Evolutionary conservation across 2,797 vertebrate species (phyloP).

Genomic region (Sphenopsis melanotis): DNA sequence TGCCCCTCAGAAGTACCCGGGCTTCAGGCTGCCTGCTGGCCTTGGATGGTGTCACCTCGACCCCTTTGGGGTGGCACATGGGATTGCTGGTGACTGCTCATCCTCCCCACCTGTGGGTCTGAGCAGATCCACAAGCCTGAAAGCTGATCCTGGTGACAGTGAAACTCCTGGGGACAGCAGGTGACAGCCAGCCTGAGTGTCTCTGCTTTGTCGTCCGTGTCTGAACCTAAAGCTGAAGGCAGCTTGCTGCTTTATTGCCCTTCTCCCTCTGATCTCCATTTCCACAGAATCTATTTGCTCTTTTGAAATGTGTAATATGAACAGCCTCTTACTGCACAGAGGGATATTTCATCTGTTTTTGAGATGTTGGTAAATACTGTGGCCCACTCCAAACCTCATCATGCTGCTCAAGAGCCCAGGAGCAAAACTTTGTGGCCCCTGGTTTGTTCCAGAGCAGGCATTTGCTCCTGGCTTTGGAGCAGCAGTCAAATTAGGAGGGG

Average conservation of each 20-base stretch:
- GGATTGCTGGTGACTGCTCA: rapidly evolving
- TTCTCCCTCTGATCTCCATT: neutral
- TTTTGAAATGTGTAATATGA: neutral
- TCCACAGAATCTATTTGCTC: neutral
- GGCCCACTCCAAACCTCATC: neutral
- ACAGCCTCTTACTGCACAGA: neutral
- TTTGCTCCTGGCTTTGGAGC: neutral
- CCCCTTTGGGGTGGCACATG: neutral
- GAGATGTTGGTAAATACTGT: neutral
- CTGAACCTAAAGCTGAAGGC: neutral
- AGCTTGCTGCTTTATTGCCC: neutral
- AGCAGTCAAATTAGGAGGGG: neutral
- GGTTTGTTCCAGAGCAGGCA: neutral
- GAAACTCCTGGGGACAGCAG: neutral
- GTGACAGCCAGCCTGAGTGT: neutral
- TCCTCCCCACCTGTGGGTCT: neutral
- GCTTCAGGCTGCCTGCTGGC: neutral
- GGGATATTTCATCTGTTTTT: neutral
- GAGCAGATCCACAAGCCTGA: neutral
- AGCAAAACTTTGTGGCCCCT: neutral
- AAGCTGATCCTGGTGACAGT: neutral
- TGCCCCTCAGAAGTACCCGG: neutral
- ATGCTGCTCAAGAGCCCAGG: neutral
- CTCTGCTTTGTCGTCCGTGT: neutral
- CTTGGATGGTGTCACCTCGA: neutral